A percentile compares a stretch with the other conserved stretches of the same genome.
Conservation (phyloP, 2,113 vertebrate species). For the Megaceryle torquata region DNA sequence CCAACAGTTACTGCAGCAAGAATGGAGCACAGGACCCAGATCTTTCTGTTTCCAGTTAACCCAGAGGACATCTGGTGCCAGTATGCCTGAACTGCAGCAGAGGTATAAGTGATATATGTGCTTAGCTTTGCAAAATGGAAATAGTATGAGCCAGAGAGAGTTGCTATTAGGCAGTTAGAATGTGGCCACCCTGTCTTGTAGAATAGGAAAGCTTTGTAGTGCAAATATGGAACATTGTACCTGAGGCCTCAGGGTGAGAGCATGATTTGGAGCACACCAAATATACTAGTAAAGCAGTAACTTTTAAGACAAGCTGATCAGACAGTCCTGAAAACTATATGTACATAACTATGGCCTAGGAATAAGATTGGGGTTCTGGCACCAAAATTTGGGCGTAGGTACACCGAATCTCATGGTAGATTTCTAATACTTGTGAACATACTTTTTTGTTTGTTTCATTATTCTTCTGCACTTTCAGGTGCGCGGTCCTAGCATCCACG, state of each 20-base stretch:
- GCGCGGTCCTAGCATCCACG: neutral
- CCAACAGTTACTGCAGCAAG: neutral
- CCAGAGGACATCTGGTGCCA: neutral
- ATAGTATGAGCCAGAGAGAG: neutral
- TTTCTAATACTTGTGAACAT: neutral
- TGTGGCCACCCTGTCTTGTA: neutral
- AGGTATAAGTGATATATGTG: accelerated
- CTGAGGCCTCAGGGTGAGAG: neutral
- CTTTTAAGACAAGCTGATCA: neutral
- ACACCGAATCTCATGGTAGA: neutral
- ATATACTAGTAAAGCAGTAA: neutral
- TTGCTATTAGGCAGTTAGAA: neutral
- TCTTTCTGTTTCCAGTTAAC: neutral
- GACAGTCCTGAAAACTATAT: neutral
- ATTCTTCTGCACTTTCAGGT: neutral
- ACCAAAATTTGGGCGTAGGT: neutral
- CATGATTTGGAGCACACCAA: neutral
- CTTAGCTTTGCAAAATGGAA: neutral
- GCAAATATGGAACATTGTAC: neutral
- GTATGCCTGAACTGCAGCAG: neutral
- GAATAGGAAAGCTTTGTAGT: neutral
- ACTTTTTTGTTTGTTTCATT: neutral
- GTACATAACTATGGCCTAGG: neutral
- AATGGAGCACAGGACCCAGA: neutral
- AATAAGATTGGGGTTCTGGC: neutral